phyloP scores from a whole-genome alignment of 30 jellyfish, hydroid and myxozoan species.

The Hydractinia symbiolongicarpus region DNA sequence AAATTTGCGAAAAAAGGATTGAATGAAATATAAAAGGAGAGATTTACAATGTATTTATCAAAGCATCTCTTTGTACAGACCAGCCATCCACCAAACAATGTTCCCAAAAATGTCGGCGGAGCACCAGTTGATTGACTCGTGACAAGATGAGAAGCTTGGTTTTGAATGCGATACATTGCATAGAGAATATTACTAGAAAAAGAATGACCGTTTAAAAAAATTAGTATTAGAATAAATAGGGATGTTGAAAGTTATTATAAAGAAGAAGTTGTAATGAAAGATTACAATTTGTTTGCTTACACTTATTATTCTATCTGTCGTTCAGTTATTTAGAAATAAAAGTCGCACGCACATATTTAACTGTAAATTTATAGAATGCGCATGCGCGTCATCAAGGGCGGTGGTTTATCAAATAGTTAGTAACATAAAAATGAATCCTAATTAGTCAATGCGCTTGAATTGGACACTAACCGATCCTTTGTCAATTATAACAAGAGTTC shows the following conservation, averaged over 20 bases:
- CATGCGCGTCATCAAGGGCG: no score
- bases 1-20: neutral
- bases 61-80: slow-evolving; percentile 73
- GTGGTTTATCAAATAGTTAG: no score
- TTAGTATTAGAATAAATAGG: neutral
- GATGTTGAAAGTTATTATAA: neutral
- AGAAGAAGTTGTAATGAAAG: neutral
- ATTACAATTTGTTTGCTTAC: neutral
- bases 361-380: no score
- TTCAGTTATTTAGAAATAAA: no score
- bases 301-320: no score
- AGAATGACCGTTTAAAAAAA: neutral
- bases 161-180: slow-evolving; percentile 86
- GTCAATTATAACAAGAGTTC: no score
- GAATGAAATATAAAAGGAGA: neutral
- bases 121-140: slow-evolving; percentile 91
- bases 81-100: slow-evolving; percentile 94
- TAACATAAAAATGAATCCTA: no score
- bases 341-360: no score
- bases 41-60: slow-evolving; percentile 72
- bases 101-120: slow-evolving; percentile 91
- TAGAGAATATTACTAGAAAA: slow-evolving; percentile 60
- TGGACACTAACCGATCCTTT: no score
- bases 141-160: slow-evolving; percentile 88
- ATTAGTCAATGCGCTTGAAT: no score